These are phyloP conservation scores for Sturnira hondurensis DNA, from an alignment of 2,113 vertebrate species.

Conservation along the genomic window DNA sequence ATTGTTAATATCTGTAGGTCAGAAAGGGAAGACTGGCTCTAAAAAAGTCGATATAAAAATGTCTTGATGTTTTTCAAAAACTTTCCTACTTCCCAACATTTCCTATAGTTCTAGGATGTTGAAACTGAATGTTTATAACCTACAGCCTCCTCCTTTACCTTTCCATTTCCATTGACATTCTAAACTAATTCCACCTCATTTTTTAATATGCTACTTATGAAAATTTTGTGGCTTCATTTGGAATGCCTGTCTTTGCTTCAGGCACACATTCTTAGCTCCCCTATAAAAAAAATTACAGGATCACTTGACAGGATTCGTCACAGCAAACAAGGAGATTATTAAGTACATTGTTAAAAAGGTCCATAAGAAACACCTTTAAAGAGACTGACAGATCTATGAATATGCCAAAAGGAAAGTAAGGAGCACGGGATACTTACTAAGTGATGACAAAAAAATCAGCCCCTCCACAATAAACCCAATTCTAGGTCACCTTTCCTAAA, in stretches of 20 bases:
- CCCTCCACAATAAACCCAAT: background rate
- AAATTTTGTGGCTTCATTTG: background rate
- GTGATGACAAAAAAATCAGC: background rate
- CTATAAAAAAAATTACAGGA: background rate
- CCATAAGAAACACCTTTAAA: background rate
- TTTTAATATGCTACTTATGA: background rate
- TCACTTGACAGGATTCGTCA: background rate
- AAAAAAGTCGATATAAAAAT: background rate
- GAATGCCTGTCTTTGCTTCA: background rate
- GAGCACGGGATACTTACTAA: background rate
- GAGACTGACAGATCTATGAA: background rate
- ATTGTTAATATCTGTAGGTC: background rate
- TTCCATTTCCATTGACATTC: background rate
- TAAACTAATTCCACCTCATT: background rate
- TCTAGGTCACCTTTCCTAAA: background rate
- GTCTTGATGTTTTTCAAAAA: background rate
- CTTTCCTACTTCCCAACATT: background rate
- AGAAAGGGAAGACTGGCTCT: background rate
- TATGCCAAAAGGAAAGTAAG: background rate
- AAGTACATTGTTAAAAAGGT: background rate
- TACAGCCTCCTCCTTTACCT: background rate
- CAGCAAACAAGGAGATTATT: background rate
- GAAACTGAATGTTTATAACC: background rate
- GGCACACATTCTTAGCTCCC: background rate
- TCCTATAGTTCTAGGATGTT: background rate